Percentiles rank a stretch among this genome's conserved stretches.
phyloP scores from a whole-genome alignment of 2,888 invertebrate genomes.

The Cheilosia vernalis region DNA sequence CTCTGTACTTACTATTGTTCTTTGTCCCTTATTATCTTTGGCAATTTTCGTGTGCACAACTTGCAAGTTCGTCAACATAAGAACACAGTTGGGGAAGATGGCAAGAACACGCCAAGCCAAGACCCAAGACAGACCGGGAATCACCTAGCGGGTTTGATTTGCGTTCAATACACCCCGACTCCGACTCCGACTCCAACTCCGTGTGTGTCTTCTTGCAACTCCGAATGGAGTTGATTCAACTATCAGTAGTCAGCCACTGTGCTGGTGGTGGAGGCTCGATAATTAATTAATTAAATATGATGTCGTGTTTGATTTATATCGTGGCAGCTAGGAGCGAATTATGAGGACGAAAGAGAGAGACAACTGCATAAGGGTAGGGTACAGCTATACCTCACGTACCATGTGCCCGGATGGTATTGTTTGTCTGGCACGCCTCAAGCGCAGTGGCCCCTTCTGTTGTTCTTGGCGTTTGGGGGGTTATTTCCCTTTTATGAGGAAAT shows the following conservation, averaged over 20 bases:
- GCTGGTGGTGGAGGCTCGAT: slow-evolving; percentile 47
- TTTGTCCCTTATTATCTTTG: slow-evolving; percentile 55
- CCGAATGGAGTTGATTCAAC: background rate
- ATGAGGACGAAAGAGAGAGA: slow-evolving; percentile 32
- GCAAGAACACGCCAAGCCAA: slow-evolving; percentile 29
- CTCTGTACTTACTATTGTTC: slow-evolving; percentile 60
- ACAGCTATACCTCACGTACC: too few species aligned
- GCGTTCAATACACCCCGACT: slow-evolving; percentile 43
- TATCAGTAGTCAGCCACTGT: background rate
- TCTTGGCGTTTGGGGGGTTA: background rate
- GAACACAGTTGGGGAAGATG: background rate
- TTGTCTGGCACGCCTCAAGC: slow-evolving; percentile 47
- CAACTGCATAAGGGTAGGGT: background rate
- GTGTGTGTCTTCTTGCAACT: background rate
- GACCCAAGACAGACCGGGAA: slow-evolving; percentile 27
- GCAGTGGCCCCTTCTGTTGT: slow-evolving; percentile 37
- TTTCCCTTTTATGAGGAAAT: slow-evolving; percentile 30
- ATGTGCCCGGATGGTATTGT: slow-evolving; percentile 5
- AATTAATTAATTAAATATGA: slow-evolving; percentile 73
- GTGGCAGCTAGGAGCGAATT: slow-evolving; percentile 49
- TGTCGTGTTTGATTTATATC: slow-evolving; percentile 73
- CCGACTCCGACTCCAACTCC: slow-evolving; percentile 18
- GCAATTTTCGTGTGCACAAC: slow-evolving; percentile 35
- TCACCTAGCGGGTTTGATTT: slow-evolving; percentile 24
- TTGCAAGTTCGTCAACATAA: background rate